Percentiles rank a stretch among this genome's conserved stretches.
Conservation (phyloP, 2,797 vertebrate species). For the Acanthurus tractus region DNA sequence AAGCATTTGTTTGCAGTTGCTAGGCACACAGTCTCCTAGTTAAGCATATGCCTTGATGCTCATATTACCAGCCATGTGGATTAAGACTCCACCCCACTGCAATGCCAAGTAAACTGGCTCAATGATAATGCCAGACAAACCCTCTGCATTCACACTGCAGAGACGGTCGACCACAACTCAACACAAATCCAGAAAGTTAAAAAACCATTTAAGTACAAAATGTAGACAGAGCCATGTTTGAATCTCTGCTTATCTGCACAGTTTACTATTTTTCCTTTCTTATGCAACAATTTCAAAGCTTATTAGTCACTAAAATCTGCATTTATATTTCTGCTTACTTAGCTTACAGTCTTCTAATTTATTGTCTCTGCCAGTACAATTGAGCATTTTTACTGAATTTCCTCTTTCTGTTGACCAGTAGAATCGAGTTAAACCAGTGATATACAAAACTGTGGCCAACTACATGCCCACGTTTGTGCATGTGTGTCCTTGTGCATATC, state of each 20-base stretch:
- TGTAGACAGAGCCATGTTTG: not conserved
- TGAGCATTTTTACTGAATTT: not conserved
- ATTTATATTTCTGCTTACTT: not conserved
- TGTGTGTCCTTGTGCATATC: not conserved
- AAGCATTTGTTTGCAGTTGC: slow-evolving; percentile 83
- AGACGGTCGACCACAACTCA: not conserved
- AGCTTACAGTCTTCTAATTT: not conserved
- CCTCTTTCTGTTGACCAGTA: not conserved
- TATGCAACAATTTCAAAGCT: not conserved
- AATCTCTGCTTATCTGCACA: not conserved
- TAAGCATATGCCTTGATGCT: slow-evolving; percentile 85
- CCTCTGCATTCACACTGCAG: slow-evolving; percentile 10
- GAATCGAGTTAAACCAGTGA: not conserved
- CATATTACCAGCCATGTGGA: slow-evolving; percentile 80
- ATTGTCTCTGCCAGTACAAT: not conserved
- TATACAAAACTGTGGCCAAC: not conserved
- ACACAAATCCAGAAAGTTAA: not conserved
- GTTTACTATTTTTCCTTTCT: no score
- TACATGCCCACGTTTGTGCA: not conserved
- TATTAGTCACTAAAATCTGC: not conserved
- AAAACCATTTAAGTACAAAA: not conserved
- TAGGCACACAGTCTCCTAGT: slow-evolving; percentile 80
- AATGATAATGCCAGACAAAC: slow-evolving; percentile 5
- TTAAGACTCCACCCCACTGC: slow-evolving; percentile 41
- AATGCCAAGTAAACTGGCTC: slow-evolving; percentile 14